Percentiles rank a stretch among this genome's conserved stretches.
Conservation (phyloP, 2,113 vertebrate genomes). For the Upupa epops region DNA sequence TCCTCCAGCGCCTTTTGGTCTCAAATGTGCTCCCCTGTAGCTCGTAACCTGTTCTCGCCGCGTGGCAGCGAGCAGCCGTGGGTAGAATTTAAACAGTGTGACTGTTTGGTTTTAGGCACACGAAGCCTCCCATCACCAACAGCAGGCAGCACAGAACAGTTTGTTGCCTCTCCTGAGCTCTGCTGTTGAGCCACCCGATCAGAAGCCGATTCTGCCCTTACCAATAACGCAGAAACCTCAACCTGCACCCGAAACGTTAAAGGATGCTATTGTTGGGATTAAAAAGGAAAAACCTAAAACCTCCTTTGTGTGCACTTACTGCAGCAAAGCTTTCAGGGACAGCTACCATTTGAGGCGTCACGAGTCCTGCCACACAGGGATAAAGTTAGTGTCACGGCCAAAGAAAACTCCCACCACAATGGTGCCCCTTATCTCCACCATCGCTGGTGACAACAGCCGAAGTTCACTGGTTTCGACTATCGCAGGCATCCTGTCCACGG, state of each 20-base stretch:
- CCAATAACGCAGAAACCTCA: constrained; percentile 93
- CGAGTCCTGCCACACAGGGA: constrained; percentile 96
- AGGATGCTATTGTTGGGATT: constrained; percentile 87
- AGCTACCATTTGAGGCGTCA: constrained; percentile 98
- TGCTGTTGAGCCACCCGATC: constrained; percentile 90
- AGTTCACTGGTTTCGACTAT: constrained; percentile 92
- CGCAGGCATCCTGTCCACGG: constrained; percentile 92
- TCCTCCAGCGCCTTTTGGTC: background rate
- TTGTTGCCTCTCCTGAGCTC: constrained; percentile 94
- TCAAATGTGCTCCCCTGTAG: constrained; percentile 21
- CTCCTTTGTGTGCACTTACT: constrained; percentile 96
- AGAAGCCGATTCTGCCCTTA: constrained; percentile 95
- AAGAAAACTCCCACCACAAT: constrained; percentile 92
- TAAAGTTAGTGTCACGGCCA: constrained; percentile 95
- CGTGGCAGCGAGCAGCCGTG: background rate
- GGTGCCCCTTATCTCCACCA: constrained; percentile 93
- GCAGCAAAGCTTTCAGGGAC: constrained; percentile 98
- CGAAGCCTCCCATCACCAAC: constrained; percentile 96
- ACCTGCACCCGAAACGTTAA: constrained; percentile 88
- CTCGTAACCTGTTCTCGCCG: constrained; percentile 6
- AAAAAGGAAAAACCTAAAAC: constrained; percentile 99
- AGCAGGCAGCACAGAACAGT: constrained; percentile 94
- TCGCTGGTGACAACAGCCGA: constrained; percentile 87
- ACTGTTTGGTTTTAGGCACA: constrained; percentile 89
- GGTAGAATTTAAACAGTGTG: constrained; percentile 69